Percentiles rank a stretch among this genome's conserved stretches.
Evolutionary conservation across 2,113 vertebrate species (phyloP).

Genomic region (Corydoras sp.): DNA sequence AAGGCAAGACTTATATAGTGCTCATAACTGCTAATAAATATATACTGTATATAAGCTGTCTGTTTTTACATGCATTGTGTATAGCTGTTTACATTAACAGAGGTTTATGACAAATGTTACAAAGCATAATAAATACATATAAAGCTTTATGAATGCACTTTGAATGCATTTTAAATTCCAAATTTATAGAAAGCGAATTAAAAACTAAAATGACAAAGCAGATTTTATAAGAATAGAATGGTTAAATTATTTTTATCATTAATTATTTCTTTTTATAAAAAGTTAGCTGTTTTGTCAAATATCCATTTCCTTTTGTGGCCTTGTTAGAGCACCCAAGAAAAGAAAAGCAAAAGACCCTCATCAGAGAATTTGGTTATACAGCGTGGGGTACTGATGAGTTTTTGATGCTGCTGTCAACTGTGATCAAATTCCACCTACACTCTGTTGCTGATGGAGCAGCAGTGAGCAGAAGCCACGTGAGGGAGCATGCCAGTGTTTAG

Average conservation of each 20-base stretch:
- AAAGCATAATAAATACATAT: too few relatives aligned
- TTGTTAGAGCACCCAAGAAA: conserved; percentile 34
- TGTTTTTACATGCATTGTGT: too few relatives aligned
- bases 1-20: too few relatives aligned
- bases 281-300: not conserved
- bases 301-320: conserved; percentile 13
- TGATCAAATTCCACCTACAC: conserved; percentile 41
- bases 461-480: conserved; percentile 31
- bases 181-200: too few relatives aligned
- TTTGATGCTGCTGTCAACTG: conserved; percentile 44
- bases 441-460: conserved; percentile 17
- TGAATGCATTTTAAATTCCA: too few relatives aligned
- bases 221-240: not conserved
- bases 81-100: too few relatives aligned
- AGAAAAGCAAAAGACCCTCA: conserved; percentile 27
- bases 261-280: not conserved
- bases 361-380: conserved; percentile 40
- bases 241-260: not conserved
- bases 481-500: conserved; percentile 19
- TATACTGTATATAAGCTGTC: too few relatives aligned
- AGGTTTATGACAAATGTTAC: too few relatives aligned
- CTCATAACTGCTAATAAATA: too few relatives aligned
- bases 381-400: conserved; percentile 43
- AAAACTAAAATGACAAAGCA: too few relatives aligned
- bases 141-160: too few relatives aligned